These are phyloP conservation scores for Neopelma chrysocephalum DNA, from an alignment of 2,797 vertebrate species.

Conservation along the genomic window DNA sequence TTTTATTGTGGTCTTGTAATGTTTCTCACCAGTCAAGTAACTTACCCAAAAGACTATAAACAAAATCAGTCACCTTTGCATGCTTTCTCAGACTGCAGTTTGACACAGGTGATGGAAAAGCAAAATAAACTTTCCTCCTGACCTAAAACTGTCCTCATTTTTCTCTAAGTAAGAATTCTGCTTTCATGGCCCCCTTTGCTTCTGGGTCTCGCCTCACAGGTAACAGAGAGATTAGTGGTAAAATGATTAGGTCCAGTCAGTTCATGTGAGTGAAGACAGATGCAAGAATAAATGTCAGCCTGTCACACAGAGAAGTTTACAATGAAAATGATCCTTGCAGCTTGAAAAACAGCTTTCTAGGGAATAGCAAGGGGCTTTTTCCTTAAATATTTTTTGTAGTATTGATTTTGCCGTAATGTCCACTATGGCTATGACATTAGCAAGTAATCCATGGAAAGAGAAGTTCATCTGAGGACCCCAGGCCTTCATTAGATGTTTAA, in stretches of 20 bases:
- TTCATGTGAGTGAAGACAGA: not conserved
- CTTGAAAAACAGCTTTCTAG: not conserved
- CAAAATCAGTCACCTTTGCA: not conserved
- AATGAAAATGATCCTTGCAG: not conserved
- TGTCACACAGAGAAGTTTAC: not conserved
- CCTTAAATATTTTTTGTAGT: not conserved
- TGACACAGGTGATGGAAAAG: not conserved
- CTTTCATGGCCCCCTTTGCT: not conserved
- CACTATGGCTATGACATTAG: not conserved
- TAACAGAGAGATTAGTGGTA: slow-evolving; percentile 4
- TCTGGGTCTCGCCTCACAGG: not conserved
- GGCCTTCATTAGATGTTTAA: not conserved
- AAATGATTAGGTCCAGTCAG: slow-evolving; percentile 17
- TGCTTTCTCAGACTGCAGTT: not conserved
- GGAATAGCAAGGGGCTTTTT: not conserved
- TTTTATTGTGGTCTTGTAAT: not conserved
- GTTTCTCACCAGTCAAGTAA: not conserved
- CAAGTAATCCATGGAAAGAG: not conserved
- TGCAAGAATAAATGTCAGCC: slow-evolving; percentile 15
- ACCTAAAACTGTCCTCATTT: slow-evolving; percentile 5
- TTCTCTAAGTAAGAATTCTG: not conserved
- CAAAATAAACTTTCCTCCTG: not conserved
- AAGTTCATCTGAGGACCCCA: not conserved
- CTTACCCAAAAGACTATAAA: not conserved
- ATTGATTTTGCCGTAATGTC: not conserved